Base-by-base conservation (phyloP, 2,113 vertebrate species). In the Morone saxatilis region DNA sequence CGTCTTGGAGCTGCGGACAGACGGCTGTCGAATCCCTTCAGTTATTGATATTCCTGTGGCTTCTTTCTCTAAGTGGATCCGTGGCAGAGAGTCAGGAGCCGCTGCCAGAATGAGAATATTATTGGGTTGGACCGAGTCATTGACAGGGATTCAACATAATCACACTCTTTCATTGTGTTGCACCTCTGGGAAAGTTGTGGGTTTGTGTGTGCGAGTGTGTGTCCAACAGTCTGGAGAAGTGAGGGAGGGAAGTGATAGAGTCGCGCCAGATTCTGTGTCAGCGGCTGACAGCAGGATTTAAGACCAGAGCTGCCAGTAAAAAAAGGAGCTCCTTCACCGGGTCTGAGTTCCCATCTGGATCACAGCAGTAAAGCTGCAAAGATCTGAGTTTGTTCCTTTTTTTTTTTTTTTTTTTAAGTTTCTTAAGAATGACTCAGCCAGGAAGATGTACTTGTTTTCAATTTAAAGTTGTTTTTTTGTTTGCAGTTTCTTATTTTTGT, bases 111-210 rank as follows among this genome's bases (percentile, higher is more conserved):
- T 31, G 31, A 13, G 53, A 67, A 38, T 67, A 81, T 86, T 81
- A 86, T 5, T 14, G 43, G 53, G 51, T 60, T 56, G 51, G 40
- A 74, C 76, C 57, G 0, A 41, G 56, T 40, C 72, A 43, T 43
- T 38, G 76, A 84, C 76, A 62, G 76, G 70, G 82, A 84, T 68
- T 79, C 69, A 73, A 38, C 36, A 54, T 61, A 78, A 73, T 80
- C 71, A 47, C n/a, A 14, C 66, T 13, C 20, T 74, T 80, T 65
- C 36, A 65, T 71, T 71, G n/a, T 72, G 72, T 56, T 71, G 78
- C 77, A 71, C 78, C 72, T 85, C 53, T 66, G 78, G 59, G 65
- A 75, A 65, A 66, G 66, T 19, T 76, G 71, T 60, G 51, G 22
- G 41, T 48, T 5, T 63, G 22, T 10, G 71, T 47, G 62, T 43